Percentiles rank a stretch among this genome's conserved stretches.
Evolutionary conservation across 2,888 invertebrate genomes (phyloP).

Genomic region (Heliconius cydno): DNA sequence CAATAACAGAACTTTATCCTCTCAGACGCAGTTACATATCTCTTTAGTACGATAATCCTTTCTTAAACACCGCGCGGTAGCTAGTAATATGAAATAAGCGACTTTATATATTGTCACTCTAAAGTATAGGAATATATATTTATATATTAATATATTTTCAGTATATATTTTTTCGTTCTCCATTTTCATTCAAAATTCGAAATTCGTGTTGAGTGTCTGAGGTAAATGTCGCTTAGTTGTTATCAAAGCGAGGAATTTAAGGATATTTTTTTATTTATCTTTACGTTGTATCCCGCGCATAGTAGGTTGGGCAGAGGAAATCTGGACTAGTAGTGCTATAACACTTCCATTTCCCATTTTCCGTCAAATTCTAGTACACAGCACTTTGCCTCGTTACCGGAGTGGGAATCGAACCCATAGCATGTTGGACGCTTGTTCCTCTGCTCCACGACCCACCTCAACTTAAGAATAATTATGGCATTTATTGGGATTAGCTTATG

Average conservation of each 20-base stretch:
- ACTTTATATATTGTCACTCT: background rate
- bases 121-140: background rate
- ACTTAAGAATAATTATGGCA: no score
- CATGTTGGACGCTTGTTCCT: no score
- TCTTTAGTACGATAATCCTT: conserved; percentile 76
- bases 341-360: background rate
- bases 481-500: no score
- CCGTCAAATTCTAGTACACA: background rate
- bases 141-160: background rate
- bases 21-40: conserved; percentile 57
- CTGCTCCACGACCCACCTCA: no score
- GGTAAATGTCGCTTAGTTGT: no score
- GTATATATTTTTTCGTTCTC: background rate
- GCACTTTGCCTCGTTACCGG: background rate
- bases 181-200: no score
- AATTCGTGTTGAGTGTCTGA: no score
- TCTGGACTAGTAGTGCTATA: background rate
- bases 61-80: conserved; percentile 58
- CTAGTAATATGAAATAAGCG: background rate
- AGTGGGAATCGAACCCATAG: no score
- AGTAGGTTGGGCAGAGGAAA: background rate
- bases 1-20: conserved; percentile 73
- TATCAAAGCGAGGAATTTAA: no score
- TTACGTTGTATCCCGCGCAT: background rate
- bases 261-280: no score